Evolutionary conservation across 2,888 invertebrate genomes (phyloP), one percentile per base, ranked within the genome.

Genomic region (Synanthedon myopaeformis): DNA sequence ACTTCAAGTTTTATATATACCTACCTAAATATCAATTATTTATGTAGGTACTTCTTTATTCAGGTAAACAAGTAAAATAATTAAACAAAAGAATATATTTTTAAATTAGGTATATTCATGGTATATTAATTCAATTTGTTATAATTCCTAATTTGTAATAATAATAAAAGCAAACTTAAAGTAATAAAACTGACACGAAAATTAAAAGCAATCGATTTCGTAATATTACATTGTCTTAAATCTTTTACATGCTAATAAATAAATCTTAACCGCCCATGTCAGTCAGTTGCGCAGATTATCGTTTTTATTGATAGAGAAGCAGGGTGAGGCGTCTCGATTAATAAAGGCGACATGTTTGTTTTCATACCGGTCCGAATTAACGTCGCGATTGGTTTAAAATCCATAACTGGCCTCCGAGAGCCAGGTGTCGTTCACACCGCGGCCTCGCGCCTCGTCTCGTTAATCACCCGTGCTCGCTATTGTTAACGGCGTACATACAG

Each of bases 351-450:
- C 80, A 82, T 84, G 82, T 85, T 85, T 85, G 83, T 83, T 84
- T 85, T 84, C 81, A 81, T 85, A 85, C 83, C 84, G 85, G 85
- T 85, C 83, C 78, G 81, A 84, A 85, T 86, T 84, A 85, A 84
- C 85, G 82, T 84, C 76, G 86, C 85, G 80, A 87, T 85, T 86
- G 85, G 85, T 83, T 85, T 77, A 86, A 85, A 86, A 87, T 86
- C 85, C 86, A 86, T 86, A 86, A 85, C 85, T 86, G 86, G 86
- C 86, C 86, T 83, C 85, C 73, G 76, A 78, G 81, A 82, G 83
- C 86, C 87, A 87, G 87, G 88, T 88, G 87, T 88, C 87, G 87
- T 88, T 88, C 87, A 88, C 88, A 88, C 87, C 86, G 87, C 86
- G 87, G 86, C 87, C 84, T 84, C 85, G 85, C 85, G 85, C 57